Base-by-base conservation (phyloP, 2,113 vertebrate genomes). In the Pedetes capensis region DNA sequence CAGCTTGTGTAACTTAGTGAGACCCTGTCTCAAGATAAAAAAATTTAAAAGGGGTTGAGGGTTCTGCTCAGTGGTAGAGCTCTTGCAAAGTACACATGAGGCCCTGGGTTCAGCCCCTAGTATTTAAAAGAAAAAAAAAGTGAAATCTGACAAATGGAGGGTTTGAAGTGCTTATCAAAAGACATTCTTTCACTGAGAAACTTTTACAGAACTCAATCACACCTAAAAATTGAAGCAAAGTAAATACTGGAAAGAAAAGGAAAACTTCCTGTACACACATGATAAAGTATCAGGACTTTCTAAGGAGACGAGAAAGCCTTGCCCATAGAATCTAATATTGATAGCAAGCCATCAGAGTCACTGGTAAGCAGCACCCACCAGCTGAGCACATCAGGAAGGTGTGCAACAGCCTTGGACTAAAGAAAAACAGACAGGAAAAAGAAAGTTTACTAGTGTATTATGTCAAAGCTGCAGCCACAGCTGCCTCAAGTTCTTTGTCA, bases 151-250 rank as follows among this genome's bases (percentile, higher is more conserved):
- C 89, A 91, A 93, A 94, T 27, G 47, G 37, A 93, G 74, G 78
- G 95, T 94, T 93, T 96, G 72, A 69, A 71, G 39, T 32, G 51
- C 74, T 95, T 96, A 89, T 95, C 87, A 93, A 96, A 96, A 96
- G 69, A 72, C 83, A 89, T 93, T 92, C 47, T 91, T 93, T 84
- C 71, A 92, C 81, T 61, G 87, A 94, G 93, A 93, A 57, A 51
- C n/a, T 95, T 89, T 91, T 92, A 84, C 6, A 80, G 79, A 95
- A 94, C 96, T 96, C 79, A 96, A 91, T 93, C 96, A 96, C 44
- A 86, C 39, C 84, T 89, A 63, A 94, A 96, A 97, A 84, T 80
- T 75, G 59, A 96, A 94, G 92, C 63, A 91, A 96, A 94, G 87
- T 76, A 96, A 96, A 53, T 79, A 75, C 0, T 96, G 18, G 42